Percentiles rank a stretch among this genome's conserved stretches.
Conservation (phyloP, 2,888 invertebrate genomes). For the Clivina fossor region DNA sequence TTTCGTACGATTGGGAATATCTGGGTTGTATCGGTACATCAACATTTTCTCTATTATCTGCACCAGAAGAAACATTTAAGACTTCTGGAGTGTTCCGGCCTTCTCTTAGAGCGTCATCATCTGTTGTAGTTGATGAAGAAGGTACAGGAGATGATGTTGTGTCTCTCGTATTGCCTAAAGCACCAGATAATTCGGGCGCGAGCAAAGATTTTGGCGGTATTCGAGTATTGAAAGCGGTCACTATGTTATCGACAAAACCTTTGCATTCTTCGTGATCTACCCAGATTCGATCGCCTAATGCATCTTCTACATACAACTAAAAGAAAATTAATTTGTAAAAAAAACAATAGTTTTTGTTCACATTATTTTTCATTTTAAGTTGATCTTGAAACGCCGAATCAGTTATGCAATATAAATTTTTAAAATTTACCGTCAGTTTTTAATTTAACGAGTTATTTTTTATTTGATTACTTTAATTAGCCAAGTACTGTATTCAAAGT, state of each 20-base stretch:
- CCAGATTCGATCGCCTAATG: slow-evolving; percentile 90
- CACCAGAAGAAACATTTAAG: slow-evolving; percentile 9
- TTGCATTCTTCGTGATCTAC: slow-evolving; percentile 90
- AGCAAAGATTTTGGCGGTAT: slow-evolving; percentile 70
- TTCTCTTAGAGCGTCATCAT: not conserved
- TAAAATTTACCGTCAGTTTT: no score
- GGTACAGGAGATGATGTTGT: slow-evolving; percentile 19
- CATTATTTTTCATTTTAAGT: not conserved
- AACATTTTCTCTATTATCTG: slow-evolving; percentile 42
- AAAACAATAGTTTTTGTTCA: not conserved
- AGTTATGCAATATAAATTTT: no score
- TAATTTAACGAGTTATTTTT: no score
- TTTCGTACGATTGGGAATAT: slow-evolving; percentile 64
- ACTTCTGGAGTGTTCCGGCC: slow-evolving; percentile 19
- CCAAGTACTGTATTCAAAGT: no score
- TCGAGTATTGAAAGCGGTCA: slow-evolving; percentile 81
- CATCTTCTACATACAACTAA: slow-evolving; percentile 91
- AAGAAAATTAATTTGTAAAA: slow-evolving; percentile 37
- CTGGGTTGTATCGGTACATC: slow-evolving; percentile 59
- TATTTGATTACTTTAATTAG: no score
- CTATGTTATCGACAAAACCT: slow-evolving; percentile 87
- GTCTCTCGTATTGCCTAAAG: slow-evolving; percentile 3
- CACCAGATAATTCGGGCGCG: slow-evolving; percentile 57
- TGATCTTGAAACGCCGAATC: no score
- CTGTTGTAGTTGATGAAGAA: slow-evolving; percentile 51